Evolutionary conservation across 1,140 invertebrate genomes (phyloP).

Genomic region (Armadillidium nasatum): DNA sequence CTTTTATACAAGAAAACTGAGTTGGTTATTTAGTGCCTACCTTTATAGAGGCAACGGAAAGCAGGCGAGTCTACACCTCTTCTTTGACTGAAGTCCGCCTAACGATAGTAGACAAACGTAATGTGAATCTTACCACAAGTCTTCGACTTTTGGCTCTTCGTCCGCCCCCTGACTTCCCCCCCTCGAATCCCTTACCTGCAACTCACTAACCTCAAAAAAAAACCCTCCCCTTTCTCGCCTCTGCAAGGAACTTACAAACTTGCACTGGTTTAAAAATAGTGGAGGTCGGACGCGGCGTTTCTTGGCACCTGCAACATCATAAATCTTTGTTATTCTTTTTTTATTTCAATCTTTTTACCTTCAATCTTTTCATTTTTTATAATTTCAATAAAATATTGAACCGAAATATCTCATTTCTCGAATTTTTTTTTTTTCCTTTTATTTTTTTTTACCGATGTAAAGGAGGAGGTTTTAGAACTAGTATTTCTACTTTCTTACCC

Average conservation of each 20-base stretch:
- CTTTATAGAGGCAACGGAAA: neutral
- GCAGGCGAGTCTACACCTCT: neutral
- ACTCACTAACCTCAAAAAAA: neutral
- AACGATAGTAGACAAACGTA: neutral
- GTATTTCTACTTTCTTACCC: no score
- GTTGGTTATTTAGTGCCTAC: neutral
- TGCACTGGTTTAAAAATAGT: neutral
- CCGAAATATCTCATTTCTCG: no score
- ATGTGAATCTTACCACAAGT: neutral
- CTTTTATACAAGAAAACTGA: no score
- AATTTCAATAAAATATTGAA: no score
- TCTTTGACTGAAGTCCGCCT: neutral
- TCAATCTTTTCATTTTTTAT: no score
- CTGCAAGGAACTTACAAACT: neutral
- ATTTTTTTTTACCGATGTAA: no score
- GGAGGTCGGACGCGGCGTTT: neutral
- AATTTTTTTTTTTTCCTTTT: no score
- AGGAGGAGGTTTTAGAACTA: no score
- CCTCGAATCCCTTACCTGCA: neutral
- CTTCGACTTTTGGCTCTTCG: conserved; percentile 1
- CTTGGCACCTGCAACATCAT: neutral
- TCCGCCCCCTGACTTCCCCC: neutral
- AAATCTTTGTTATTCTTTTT: no score
- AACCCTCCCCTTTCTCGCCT: neutral
- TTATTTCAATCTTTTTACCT: no score